A percentile compares a stretch with the other conserved stretches of the same genome.
Conservation (phyloP, 2,113 vertebrate species). For the Centropus unirufus region DNA sequence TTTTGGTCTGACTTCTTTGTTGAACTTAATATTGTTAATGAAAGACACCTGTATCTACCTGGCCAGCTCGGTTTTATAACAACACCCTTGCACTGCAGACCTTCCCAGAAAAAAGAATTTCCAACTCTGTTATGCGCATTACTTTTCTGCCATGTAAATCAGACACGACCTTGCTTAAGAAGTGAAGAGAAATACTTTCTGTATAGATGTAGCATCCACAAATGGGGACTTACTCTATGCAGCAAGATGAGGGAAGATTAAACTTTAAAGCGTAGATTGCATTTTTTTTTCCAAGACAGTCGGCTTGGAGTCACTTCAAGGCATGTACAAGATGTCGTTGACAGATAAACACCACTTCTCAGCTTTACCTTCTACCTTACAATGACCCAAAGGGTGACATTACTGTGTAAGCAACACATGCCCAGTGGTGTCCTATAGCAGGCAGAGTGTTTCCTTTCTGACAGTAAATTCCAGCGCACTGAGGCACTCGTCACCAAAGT, state of each 20-base stretch:
- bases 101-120: not conserved
- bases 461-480: constrained; percentile 39
- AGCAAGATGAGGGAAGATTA: constrained; percentile 39
- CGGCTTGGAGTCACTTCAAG: constrained; percentile 61
- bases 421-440: constrained; percentile 62
- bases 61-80: not conserved
- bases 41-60: constrained; percentile 14
- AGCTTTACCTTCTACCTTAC: constrained; percentile 61
- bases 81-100: not conserved
- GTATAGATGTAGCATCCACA: constrained; percentile 26
- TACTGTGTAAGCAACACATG: constrained; percentile 71
- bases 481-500: constrained; percentile 23
- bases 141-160: not conserved
- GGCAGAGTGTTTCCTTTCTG: constrained; percentile 65
- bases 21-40: not conserved
- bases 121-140: not conserved
- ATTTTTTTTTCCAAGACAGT: constrained; percentile 26
- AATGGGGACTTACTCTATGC: constrained; percentile 56
- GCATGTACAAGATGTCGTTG: constrained; percentile 58
- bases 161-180: constrained; percentile 43
- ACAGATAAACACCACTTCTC: constrained; percentile 68
- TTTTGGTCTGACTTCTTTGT: not conserved
- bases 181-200: constrained; percentile 40
- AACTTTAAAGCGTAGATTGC: constrained; percentile 21
- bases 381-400: constrained; percentile 63